Evolutionary conservation across 1,140 invertebrate species (phyloP).

Genomic region (Periplaneta americana): DNA sequence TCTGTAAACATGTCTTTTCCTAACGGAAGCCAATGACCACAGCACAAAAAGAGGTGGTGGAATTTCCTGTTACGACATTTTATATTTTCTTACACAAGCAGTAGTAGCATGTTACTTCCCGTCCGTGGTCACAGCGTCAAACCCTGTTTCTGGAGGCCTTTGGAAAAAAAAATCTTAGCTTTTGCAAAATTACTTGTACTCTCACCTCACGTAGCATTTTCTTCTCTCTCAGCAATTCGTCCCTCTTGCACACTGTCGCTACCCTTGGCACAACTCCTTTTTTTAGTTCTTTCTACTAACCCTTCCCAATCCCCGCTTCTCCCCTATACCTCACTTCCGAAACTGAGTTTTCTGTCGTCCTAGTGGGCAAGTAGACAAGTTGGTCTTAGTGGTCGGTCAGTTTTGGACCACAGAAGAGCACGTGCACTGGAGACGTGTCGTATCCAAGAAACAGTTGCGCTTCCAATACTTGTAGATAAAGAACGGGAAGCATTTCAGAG

Average conservation of each 20-base stretch:
- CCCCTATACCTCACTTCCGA: background rate
- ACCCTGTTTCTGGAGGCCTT: background rate
- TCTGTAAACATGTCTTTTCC: background rate
- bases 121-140: background rate
- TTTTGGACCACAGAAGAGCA: background rate
- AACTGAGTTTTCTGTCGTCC: background rate
- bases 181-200: background rate
- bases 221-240: background rate
- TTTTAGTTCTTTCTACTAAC: background rate
- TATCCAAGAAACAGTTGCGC: background rate
- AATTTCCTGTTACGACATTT: background rate
- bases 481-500: background rate
- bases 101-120: background rate
- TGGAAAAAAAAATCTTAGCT: background rate
- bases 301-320: too few relatives aligned
- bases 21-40: background rate
- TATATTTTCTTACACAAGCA: too few relatives aligned
- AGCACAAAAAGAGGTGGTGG: background rate
- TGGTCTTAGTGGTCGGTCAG: background rate
- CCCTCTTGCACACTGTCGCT: background rate
- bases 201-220: slow-evolving; percentile 7
- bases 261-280: background rate
- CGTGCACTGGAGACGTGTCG: background rate
- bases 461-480: background rate
- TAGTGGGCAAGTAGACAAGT: background rate